These are phyloP conservation scores for Leptinotarsa defecta DNA, from an alignment of 1,140 invertebrate genomes.

Conservation along the genomic window DNA sequence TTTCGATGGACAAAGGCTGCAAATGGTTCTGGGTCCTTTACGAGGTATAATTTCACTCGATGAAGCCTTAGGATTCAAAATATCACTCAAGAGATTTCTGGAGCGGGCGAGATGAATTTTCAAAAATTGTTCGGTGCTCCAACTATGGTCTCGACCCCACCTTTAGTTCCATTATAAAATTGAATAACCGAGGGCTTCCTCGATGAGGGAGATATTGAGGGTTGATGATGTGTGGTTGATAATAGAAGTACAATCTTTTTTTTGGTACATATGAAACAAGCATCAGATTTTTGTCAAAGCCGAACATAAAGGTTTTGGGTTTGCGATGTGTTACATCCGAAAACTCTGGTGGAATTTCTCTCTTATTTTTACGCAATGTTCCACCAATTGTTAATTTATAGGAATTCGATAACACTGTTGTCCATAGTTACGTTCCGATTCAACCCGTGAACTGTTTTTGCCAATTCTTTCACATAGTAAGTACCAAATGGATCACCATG, in stretches of 20 bases:
- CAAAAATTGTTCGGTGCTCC: neutral
- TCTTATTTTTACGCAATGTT: slow-evolving; percentile 28
- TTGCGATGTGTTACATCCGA: neutral
- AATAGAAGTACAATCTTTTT: slow-evolving; percentile 27
- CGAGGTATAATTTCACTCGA: too few relatives aligned
- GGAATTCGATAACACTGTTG: slow-evolving; percentile 45
- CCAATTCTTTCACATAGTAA: neutral
- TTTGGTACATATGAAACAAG: too few relatives aligned
- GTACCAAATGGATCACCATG: slow-evolving; percentile 12
- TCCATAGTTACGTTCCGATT: slow-evolving; percentile 55
- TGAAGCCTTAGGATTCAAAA: neutral
- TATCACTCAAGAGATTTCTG: neutral
- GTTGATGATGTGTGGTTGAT: too few relatives aligned
- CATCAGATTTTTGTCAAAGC: too few relatives aligned
- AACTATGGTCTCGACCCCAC: neutral
- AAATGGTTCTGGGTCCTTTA: too few relatives aligned
- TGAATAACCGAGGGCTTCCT: too few relatives aligned
- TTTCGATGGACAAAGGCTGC: too few relatives aligned
- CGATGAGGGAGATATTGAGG: too few relatives aligned
- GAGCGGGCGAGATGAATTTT: neutral
- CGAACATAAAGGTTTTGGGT: neutral
- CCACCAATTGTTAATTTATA: slow-evolving; percentile 49
- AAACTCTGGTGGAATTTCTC: slow-evolving; percentile 15
- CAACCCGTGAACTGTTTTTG: slow-evolving; percentile 44
- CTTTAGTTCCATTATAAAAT: too few relatives aligned